phyloP scores from a whole-genome alignment of 2,888 invertebrate species.

The Agrochola macilenta region DNA sequence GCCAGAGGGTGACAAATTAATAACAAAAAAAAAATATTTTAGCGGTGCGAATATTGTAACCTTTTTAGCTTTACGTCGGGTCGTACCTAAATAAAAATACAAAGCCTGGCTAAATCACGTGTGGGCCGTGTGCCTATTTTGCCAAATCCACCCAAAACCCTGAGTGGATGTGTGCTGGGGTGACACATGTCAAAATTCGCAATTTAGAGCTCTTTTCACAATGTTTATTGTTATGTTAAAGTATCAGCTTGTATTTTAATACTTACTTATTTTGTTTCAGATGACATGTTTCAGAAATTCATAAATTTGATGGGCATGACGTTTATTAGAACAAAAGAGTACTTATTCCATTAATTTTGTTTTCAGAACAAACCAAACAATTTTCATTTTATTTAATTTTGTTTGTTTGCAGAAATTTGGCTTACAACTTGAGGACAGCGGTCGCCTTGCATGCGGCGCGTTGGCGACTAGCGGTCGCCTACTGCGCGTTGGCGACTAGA shows the following conservation, averaged over 20 bases:
- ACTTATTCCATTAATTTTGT: background rate
- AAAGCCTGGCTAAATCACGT: constrained; percentile 69
- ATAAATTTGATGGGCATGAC: background rate
- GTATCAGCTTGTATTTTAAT: constrained; percentile 39
- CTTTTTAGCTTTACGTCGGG: constrained; percentile 57
- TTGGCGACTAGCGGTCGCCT: too few relatives aligned
- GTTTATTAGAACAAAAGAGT: background rate
- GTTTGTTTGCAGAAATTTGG: background rate
- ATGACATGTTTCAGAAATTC: constrained; percentile 2
- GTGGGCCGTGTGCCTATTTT: constrained; percentile 67
- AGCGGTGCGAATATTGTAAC: constrained; percentile 50
- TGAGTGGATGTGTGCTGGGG: constrained; percentile 70
- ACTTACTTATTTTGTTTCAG: constrained; percentile 15
- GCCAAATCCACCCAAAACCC: constrained; percentile 72
- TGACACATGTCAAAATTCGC: constrained; percentile 78
- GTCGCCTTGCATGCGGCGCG: too few relatives aligned
- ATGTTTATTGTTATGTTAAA: constrained; percentile 54
- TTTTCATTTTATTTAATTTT: background rate
- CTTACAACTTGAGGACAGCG: background rate
- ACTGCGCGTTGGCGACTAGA: too few relatives aligned
- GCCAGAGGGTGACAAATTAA: constrained; percentile 39
- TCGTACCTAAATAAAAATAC: constrained; percentile 72
- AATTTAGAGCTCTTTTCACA: constrained; percentile 65
- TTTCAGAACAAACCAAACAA: background rate
- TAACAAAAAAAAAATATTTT: constrained; percentile 54